Percentiles rank a stretch among this genome's conserved stretches.
phyloP scores from a whole-genome alignment of 2,113 vertebrate genomes.

The Strigops habroptila region DNA sequence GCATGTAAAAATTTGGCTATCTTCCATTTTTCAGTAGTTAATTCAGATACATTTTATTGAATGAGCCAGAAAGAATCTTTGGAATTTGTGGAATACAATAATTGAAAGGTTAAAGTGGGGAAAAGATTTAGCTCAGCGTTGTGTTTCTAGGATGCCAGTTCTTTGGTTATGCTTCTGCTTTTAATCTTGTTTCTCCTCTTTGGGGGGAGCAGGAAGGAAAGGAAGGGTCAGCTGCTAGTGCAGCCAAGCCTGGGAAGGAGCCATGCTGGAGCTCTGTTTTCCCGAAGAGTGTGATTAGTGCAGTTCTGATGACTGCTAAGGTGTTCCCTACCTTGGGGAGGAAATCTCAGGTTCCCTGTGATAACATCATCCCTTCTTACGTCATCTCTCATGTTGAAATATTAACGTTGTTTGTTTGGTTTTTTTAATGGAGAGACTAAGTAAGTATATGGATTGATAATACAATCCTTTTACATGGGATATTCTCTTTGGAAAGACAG shows the following conservation, averaged over 20 bases:
- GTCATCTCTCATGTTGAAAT: background rate
- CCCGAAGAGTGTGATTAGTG: background rate
- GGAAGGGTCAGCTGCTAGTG: background rate
- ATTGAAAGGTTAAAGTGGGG: slow-evolving; percentile 49
- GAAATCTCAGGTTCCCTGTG: background rate
- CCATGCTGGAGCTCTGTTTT: background rate
- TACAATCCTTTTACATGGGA: background rate
- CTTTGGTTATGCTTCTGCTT: slow-evolving; percentile 64
- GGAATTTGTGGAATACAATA: slow-evolving; percentile 45
- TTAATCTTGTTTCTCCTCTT: slow-evolving; percentile 56
- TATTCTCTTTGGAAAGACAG: slow-evolving; percentile 8
- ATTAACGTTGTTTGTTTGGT: background rate
- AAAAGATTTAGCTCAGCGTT: slow-evolving; percentile 54
- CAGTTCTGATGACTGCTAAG: background rate
- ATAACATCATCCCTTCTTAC: background rate
- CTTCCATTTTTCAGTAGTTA: slow-evolving; percentile 9
- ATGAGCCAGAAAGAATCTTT: slow-evolving; percentile 35
- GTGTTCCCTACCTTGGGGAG: background rate
- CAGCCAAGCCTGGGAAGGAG: background rate
- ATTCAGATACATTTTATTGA: slow-evolving; percentile 29
- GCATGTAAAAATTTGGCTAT: background rate
- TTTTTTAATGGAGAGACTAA: background rate
- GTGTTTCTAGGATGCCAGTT: slow-evolving; percentile 53
- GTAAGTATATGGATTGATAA: background rate
- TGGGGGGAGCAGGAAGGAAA: slow-evolving; percentile 39